phyloP scores from a whole-genome alignment of 2,888 invertebrate genomes.

The Chirona hameri region DNA sequence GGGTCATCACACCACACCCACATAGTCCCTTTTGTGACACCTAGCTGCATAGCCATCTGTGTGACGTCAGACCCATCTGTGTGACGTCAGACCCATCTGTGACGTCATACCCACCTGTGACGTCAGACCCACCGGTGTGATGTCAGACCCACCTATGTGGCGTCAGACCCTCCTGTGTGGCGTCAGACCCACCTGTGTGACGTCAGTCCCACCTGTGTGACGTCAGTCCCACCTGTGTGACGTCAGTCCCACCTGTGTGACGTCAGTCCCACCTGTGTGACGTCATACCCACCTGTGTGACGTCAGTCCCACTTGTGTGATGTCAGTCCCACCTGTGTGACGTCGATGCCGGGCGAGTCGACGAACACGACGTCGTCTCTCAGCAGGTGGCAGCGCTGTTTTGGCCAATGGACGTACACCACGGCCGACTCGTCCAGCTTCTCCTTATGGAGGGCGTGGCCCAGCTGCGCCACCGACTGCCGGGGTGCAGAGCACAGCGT shows the following conservation, averaged over 20 bases:
- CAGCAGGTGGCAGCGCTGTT: slow-evolving; percentile 85
- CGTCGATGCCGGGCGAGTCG: slow-evolving; percentile 98
- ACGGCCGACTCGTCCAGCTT: slow-evolving; percentile 85
- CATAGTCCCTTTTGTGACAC: too few species aligned
- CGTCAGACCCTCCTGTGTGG: too few species aligned
- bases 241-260: too few species aligned
- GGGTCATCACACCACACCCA: too few species aligned
- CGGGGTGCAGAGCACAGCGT: too few species aligned
- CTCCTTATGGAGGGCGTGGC: slow-evolving; percentile 88
- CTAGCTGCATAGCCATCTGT: slow-evolving; percentile 9
- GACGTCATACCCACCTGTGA: too few species aligned
- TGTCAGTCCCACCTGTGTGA: slow-evolving; percentile 56
- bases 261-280: background rate
- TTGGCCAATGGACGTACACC: slow-evolving; percentile 92
- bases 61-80: slow-evolving; percentile 68
- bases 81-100: too few species aligned
- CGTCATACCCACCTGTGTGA: background rate
- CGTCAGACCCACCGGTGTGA: too few species aligned
- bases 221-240: too few species aligned
- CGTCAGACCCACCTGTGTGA: too few species aligned
- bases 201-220: too few species aligned
- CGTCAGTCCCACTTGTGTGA: background rate
- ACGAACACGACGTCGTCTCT: slow-evolving; percentile 98
- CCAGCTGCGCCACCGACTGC: slow-evolving; percentile 79
- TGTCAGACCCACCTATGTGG: too few species aligned